Evolutionary conservation across 1,140 invertebrate genomes (phyloP).

Genomic region (Acromyrmex echinatior): DNA sequence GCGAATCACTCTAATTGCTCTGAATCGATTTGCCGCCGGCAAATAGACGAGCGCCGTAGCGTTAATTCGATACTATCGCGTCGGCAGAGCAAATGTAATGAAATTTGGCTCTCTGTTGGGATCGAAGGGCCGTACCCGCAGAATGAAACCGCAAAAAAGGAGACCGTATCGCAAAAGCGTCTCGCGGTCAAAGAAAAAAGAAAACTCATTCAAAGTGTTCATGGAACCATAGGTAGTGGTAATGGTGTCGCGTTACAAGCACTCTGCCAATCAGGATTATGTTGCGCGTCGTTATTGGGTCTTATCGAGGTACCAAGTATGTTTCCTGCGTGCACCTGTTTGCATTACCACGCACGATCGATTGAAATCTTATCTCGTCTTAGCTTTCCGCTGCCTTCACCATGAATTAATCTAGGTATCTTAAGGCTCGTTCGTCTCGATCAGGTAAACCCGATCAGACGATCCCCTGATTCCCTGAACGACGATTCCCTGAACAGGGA

Average conservation of each 20-base stretch:
- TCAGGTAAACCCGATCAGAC: not conserved
- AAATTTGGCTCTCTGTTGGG: conserved; percentile 53
- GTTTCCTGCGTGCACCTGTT: conserved; percentile 42
- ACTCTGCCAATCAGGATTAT: conserved; percentile 78
- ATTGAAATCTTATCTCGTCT: conserved; percentile 38
- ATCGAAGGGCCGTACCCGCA: conserved; percentile 10
- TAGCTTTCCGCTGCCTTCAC: not conserved
- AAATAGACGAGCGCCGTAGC: conserved; percentile 11
- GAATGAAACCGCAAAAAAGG: not conserved
- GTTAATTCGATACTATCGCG: conserved; percentile 62
- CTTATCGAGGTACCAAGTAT: conserved; percentile 64
- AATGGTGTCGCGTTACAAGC: conserved; percentile 57
- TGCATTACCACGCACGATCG: conserved; percentile 11
- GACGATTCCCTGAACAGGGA: not conserved
- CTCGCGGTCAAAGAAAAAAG: too few relatives aligned
- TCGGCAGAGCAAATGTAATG: conserved; percentile 45
- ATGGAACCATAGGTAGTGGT: not conserved
- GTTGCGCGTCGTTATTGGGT: conserved; percentile 76
- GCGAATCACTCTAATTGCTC: conserved; percentile 56
- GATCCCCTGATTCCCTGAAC: too few relatives aligned
- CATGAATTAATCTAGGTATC: conserved; percentile 15
- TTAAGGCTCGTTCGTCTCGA: not conserved
- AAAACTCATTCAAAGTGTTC: conserved; percentile 24
- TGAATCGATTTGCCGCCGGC: conserved; percentile 40
- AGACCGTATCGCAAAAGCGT: not conserved